Conservation (phyloP, 1,140 invertebrate species). For the Penaeus japonicus region DNA sequence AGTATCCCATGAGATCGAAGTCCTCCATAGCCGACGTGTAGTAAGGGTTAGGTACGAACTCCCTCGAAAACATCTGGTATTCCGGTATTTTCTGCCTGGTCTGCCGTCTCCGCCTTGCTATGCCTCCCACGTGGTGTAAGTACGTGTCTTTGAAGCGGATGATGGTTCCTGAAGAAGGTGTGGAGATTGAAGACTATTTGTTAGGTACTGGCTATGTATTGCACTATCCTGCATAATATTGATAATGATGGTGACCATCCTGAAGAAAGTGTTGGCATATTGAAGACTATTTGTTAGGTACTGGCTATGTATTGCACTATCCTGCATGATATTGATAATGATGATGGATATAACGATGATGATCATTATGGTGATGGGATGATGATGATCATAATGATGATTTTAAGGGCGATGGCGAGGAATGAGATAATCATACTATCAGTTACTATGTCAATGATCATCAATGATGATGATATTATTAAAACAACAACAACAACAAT, state of each 20-base stretch:
- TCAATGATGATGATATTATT: not conserved
- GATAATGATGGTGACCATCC: conserved; percentile 39
- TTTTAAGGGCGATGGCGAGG: not conserved
- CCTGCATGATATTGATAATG: too few species aligned
- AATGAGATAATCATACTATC: not conserved
- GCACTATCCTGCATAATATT: too few species aligned
- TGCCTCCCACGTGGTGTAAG: not conserved
- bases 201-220: too few species aligned
- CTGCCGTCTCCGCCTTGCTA: not conserved
- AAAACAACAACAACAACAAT: too few species aligned
- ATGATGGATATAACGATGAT: too few species aligned
- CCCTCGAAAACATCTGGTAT: not conserved
- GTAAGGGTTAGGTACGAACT: conserved; percentile 57
- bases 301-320: too few species aligned
- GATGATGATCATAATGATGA: too few species aligned
- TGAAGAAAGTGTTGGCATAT: not conserved
- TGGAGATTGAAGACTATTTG: not conserved
- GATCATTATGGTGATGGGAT: too few species aligned
- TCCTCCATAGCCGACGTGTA: conserved; percentile 43
- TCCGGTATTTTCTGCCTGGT: not conserved
- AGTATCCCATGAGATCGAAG: conserved; percentile 62
- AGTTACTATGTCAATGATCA: not conserved
- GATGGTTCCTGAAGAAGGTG: conserved; percentile 10
- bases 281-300: not conserved
- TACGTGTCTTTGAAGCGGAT: conserved; percentile 3